These are phyloP conservation scores for Cyprinodon variegatus DNA, from an alignment of 2,113 vertebrate genomes.

Conservation along the genomic window DNA sequence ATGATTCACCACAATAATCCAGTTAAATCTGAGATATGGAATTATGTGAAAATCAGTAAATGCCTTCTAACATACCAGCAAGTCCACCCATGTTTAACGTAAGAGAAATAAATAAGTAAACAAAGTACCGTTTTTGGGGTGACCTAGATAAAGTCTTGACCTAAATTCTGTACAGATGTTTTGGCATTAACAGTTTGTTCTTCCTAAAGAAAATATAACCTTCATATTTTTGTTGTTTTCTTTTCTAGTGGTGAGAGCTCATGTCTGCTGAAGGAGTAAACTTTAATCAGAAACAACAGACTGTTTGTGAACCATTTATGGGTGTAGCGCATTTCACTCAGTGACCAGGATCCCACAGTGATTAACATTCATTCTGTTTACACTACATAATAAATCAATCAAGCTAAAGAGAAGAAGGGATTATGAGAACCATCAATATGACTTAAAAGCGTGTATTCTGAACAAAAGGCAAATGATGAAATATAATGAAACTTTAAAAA, in stretches of 20 bases:
- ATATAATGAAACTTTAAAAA: too few relatives aligned
- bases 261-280: background rate
- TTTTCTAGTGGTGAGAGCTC: background rate
- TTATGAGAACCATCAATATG: background rate
- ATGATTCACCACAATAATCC: too few relatives aligned
- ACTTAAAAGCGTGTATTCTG: background rate
- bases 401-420: background rate
- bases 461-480: background rate
- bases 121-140: background rate
- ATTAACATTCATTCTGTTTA: background rate
- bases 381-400: background rate
- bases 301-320: background rate
- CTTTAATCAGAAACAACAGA: background rate
- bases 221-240: background rate
- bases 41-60: background rate
- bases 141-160: background rate
- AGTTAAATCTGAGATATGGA: background rate
- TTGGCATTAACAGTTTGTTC: background rate
- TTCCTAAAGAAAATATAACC: background rate
- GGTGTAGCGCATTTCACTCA: background rate
- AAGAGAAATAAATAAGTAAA: background rate
- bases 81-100: background rate
- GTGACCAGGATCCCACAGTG: background rate
- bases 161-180: background rate
- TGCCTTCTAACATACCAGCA: too few relatives aligned